Conservation (phyloP, 2,888 invertebrate genomes). For the Xanthorhoe spadicearia region DNA sequence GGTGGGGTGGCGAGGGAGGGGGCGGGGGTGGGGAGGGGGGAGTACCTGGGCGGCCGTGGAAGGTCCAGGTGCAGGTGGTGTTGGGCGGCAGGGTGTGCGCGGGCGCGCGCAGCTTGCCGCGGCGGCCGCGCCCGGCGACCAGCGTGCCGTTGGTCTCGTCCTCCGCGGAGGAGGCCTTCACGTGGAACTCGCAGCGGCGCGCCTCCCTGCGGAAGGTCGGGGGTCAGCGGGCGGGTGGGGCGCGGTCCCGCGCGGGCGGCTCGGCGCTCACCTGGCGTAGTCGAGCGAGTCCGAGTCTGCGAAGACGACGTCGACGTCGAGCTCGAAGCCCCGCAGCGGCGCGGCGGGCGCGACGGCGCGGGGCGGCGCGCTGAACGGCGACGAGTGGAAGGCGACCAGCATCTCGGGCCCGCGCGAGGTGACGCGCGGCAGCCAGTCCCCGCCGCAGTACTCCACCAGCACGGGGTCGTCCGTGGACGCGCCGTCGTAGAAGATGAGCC, state of each 20-base stretch:
- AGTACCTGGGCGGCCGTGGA: constrained; percentile 88
- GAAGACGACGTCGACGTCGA: constrained; percentile 93
- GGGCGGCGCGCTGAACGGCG: constrained; percentile 92
- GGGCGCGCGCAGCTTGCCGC: constrained; percentile 90
- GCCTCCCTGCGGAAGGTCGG: constrained; percentile 67
- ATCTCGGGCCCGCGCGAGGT: constrained; percentile 89
- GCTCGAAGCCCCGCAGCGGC: constrained; percentile 91
- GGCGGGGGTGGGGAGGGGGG: neutral
- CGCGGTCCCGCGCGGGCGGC: constrained; percentile 60
- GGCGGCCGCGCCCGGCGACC: constrained; percentile 85
- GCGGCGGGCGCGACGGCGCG: constrained; percentile 85
- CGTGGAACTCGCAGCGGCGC: constrained; percentile 89
- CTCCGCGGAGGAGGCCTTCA: constrained; percentile 89
- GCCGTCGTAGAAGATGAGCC: constrained; percentile 94
- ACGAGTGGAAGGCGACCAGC: constrained; percentile 94
- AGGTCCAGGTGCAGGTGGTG: constrained; percentile 94
- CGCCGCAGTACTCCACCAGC: constrained; percentile 94
- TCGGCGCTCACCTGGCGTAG: constrained; percentile 87
- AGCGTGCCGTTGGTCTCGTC: constrained; percentile 74
- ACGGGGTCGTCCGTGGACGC: constrained; percentile 92
- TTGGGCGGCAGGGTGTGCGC: constrained; percentile 93
- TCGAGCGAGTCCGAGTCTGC: constrained; percentile 94
- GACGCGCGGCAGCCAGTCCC: constrained; percentile 92
- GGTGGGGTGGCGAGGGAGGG: constrained; percentile 60
- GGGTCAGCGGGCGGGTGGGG: constrained; percentile 61